These are phyloP conservation scores for Podarcis raffonei DNA, from an alignment of 2,113 vertebrate genomes.

Conservation along the genomic window DNA sequence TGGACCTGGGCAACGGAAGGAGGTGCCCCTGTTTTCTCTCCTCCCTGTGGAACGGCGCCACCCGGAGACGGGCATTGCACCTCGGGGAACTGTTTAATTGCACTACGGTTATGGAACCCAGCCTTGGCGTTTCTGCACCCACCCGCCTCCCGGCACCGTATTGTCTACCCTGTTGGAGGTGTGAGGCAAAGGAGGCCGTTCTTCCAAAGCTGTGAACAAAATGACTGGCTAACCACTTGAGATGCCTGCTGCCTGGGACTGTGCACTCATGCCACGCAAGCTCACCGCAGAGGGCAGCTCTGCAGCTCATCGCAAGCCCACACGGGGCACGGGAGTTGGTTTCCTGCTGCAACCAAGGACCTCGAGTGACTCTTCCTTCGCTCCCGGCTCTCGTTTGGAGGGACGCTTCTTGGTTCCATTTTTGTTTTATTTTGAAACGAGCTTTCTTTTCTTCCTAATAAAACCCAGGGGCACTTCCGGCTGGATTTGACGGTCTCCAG, in stretches of 20 bases:
- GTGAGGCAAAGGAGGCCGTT: not conserved
- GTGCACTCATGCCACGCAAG: not conserved
- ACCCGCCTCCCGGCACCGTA: not conserved
- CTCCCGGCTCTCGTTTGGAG: not conserved
- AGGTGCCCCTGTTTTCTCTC: not conserved
- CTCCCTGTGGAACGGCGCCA: not conserved
- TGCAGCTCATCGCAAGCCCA: not conserved
- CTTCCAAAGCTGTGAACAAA: not conserved
- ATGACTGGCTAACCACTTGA: too few relatives aligned
- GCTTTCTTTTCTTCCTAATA: slow-evolving; percentile 12
- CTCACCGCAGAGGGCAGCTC: not conserved
- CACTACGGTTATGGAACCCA: too few relatives aligned
- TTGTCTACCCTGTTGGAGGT: not conserved
- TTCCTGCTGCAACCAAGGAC: not conserved
- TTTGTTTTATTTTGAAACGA: slow-evolving; percentile 31
- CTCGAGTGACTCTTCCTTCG: not conserved
- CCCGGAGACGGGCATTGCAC: slow-evolving; percentile 34
- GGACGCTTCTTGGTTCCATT: not conserved
- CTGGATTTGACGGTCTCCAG: slow-evolving; percentile 36
- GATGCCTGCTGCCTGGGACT: not conserved
- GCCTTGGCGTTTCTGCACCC: not conserved
- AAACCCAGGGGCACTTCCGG: not conserved
- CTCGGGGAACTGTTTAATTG: not conserved
- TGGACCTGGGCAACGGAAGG: not conserved
- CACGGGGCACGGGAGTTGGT: not conserved